Evolutionary conservation across 2,888 invertebrate species (phyloP).

Genomic region (Cecidostiba fungosa): DNA sequence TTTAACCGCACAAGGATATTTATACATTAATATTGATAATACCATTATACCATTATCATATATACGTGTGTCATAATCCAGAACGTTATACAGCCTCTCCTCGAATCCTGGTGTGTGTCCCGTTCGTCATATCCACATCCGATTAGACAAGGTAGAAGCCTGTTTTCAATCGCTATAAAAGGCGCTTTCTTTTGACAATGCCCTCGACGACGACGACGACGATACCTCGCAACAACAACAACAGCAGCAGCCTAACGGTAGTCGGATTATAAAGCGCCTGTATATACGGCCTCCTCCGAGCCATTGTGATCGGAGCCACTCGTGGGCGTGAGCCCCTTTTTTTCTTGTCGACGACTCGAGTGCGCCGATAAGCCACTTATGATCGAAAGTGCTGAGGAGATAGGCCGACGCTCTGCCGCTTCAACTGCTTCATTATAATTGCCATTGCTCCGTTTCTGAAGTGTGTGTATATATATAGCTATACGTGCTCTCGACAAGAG

Average conservation of each 20-base stretch:
- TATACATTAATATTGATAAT: background rate
- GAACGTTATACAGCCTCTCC: background rate
- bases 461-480: background rate
- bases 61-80: background rate
- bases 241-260: slow-evolving; percentile 36
- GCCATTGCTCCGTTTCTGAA: background rate
- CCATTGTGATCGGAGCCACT: slow-evolving; percentile 13
- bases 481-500: background rate
- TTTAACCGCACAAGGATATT: background rate
- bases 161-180: slow-evolving; percentile 16
- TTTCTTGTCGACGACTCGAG: slow-evolving; percentile 11
- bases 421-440: slow-evolving; percentile 28
- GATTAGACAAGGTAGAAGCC: slow-evolving; percentile 13
- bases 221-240: background rate
- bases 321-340: slow-evolving; percentile 2
- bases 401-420: background rate
- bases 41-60: background rate
- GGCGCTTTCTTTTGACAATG: slow-evolving; percentile 19
- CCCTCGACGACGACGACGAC: background rate
- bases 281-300: background rate
- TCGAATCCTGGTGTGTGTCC: background rate
- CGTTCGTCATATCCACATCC: slow-evolving; percentile 16
- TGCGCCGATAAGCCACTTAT: slow-evolving; percentile 29
- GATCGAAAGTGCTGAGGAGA: background rate
- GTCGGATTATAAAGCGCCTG: slow-evolving; percentile 10